A percentile compares a stretch with the other conserved stretches of the same genome.
Evolutionary conservation across 2,113 vertebrate genomes (phyloP).

Genomic region (Onychorhynchus coronatus): DNA sequence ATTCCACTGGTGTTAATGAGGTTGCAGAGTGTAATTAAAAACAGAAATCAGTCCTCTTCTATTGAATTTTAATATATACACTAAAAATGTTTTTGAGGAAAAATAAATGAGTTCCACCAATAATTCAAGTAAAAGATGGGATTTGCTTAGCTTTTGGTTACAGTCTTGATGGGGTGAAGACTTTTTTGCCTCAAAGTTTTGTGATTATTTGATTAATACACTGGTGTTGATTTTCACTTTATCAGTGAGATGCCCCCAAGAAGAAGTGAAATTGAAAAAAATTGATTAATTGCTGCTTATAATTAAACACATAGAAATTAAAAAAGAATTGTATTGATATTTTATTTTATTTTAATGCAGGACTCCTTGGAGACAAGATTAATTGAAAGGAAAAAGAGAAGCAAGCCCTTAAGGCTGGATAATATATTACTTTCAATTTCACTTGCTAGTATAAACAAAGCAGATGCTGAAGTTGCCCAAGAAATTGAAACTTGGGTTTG

Average conservation of each 20-base stretch:
- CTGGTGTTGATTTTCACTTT: slow-evolving; percentile 22
- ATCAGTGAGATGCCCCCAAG: slow-evolving; percentile 28
- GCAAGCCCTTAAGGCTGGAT: slow-evolving; percentile 28
- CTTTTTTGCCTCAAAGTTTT: not conserved
- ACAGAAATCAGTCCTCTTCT: not conserved
- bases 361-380: slow-evolving; percentile 49
- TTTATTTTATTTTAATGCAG: slow-evolving; percentile 52
- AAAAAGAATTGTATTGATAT: slow-evolving; percentile 49
- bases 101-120: not conserved
- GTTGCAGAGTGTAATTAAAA: slow-evolving; percentile 30
- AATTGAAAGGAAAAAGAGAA: slow-evolving; percentile 51
- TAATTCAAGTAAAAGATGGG: not conserved
- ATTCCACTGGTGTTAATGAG: slow-evolving; percentile 32
- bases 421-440: slow-evolving; percentile 61
- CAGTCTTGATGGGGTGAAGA: not conserved
- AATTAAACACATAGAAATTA: slow-evolving; percentile 24
- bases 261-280: slow-evolving; percentile 47
- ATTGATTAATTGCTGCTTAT: slow-evolving; percentile 50
- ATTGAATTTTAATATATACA: slow-evolving; percentile 1
- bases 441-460: slow-evolving; percentile 28
- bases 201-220: slow-evolving; percentile 19
- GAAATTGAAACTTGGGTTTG: slow-evolving; percentile 9
- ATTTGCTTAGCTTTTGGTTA: slow-evolving; percentile 38
- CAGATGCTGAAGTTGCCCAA: slow-evolving; percentile 4
- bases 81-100: slow-evolving; percentile 21